Conservation (phyloP, 2,888 invertebrate species). For the Drosophila nr. medialis region DNA sequence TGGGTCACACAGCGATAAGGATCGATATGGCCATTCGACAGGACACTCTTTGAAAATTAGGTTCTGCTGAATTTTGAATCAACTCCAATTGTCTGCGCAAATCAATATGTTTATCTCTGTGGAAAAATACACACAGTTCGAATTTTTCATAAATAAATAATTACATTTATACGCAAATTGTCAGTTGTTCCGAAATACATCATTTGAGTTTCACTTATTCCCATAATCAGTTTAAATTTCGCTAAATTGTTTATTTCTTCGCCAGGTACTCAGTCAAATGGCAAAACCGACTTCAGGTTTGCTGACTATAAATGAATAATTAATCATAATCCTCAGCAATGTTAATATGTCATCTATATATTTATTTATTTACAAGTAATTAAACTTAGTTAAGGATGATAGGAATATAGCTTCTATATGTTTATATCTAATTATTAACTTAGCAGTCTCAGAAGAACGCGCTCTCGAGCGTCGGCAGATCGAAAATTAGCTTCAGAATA, state of each 20-base stretch:
- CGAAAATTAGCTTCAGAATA: too few relatives aligned
- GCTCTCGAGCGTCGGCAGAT: neutral
- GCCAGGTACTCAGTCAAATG: neutral
- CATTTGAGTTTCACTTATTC: conserved; percentile 12
- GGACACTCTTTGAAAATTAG: conserved; percentile 53
- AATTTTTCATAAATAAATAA: neutral
- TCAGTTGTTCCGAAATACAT: neutral
- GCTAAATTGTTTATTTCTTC: conserved; percentile 10
- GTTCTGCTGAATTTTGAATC: conserved; percentile 55
- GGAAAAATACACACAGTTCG: neutral
- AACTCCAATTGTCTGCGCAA: conserved; percentile 43
- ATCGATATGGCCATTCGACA: conserved; percentile 43
- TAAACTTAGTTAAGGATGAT: neutral
- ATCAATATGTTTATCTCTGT: neutral
- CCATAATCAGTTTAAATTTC: conserved; percentile 26
- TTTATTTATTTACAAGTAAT: neutral
- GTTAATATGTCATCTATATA: neutral
- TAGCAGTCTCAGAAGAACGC: neutral
- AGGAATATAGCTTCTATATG: too few relatives aligned
- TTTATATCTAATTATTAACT: too few relatives aligned
- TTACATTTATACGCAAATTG: neutral
- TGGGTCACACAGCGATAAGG: conserved; percentile 1
- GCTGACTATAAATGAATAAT: neutral
- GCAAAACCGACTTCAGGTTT: neutral
- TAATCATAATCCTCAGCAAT: neutral